Base-by-base conservation (phyloP, 2,113 vertebrate species). In the Sakesphorus luctuosus region DNA sequence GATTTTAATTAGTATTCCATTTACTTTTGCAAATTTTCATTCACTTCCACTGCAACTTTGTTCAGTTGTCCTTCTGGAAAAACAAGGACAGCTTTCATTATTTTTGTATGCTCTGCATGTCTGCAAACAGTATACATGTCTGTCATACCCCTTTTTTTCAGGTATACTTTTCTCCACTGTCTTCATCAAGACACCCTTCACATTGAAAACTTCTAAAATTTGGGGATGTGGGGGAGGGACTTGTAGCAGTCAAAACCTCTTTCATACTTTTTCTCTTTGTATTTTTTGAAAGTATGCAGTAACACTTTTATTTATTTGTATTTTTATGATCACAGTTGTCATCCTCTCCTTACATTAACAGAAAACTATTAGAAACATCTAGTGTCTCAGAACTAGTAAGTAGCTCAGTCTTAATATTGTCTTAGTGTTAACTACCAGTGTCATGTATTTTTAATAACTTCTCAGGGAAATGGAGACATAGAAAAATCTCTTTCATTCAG, bases 211-310 rank as follows among this genome's bases (percentile, higher is more conserved):
- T n/a, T 59, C 23, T 4, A 63, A 44, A 61, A 55, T 23, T 35
- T 10, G 10, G 18, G 3, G 46, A 15, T 20, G 4, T 2, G 0
- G 15, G 2, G 8, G 40, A 43, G 3, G 15, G 13, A 67, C 66
- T 62, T 38, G 1, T 33, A 28, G 46, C 28, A 58, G 49, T 35
- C 28, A 79, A 36, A 69, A 58, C 11, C 7, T 67, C 29, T 65
- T 84, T 67, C 25, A 23, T n/a, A 31, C 16, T 49, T 67, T 69
- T 62, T 11, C 11, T 31, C 10, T 74, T 47, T 35, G 21, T 31
- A 21, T 55, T 67, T 66, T 46, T 65, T 58, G 38, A 19, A 73
- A 9, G 28, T 17, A 62, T 44, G 11, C 24, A n/a, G 26, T 50
- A 31, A 20, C 20, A 13, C 21, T 19, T 79, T 25, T 33, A 10